Percentiles rank a stretch among this genome's conserved stretches.
Conservation (phyloP, 2,113 vertebrate genomes). For the Eonycteris spelaea region DNA sequence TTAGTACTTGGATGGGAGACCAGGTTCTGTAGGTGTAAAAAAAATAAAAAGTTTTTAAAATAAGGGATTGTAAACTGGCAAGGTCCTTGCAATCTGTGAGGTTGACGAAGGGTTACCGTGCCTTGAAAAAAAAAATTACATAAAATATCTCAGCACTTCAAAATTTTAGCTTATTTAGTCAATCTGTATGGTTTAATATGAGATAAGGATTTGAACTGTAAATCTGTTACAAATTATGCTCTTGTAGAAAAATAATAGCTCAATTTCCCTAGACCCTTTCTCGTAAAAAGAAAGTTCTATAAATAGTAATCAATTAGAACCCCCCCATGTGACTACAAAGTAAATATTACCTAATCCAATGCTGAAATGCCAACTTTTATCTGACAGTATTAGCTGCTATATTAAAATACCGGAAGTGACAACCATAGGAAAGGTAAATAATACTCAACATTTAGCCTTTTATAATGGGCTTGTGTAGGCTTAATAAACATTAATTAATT, state of each 20-base stretch:
- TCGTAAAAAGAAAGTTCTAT: slow-evolving; percentile 4
- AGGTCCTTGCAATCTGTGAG: no score
- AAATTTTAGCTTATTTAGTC: not conserved
- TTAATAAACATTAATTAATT: slow-evolving; percentile 44
- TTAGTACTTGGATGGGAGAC: no score
- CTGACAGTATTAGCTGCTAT: not conserved
- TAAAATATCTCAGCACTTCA: not conserved
- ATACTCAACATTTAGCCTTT: slow-evolving; percentile 9
- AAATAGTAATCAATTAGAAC: not conserved
- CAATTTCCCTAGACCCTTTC: not conserved
- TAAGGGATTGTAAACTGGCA: no score
- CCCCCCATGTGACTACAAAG: not conserved
- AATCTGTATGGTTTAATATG: not conserved
- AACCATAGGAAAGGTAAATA: not conserved
- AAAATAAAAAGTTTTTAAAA: no score
- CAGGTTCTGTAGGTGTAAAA: no score
- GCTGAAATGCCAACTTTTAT: slow-evolving; percentile 27
- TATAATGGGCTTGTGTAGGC: not conserved
- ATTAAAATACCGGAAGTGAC: slow-evolving; percentile 23
- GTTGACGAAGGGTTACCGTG: no score
- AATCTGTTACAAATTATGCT: not conserved
- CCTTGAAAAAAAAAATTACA: not conserved
- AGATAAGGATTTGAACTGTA: not conserved
- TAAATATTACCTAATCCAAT: not conserved
- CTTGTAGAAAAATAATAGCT: not conserved